phyloP scores from a whole-genome alignment of 2,888 invertebrate genomes.

The Zygogramma bicolorata region DNA sequence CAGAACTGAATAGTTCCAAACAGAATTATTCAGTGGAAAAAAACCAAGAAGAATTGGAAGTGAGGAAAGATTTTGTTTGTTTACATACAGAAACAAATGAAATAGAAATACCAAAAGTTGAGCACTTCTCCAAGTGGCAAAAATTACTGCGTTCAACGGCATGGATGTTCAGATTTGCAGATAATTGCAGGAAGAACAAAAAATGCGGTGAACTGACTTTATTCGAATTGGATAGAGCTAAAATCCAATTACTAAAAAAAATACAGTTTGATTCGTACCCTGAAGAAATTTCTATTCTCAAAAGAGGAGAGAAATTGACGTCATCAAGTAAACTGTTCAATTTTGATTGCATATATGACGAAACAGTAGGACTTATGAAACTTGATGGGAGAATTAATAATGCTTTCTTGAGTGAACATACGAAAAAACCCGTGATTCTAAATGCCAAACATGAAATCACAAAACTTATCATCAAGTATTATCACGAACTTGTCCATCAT shows the following conservation, averaged over 20 bases:
- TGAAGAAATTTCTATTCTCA: background rate
- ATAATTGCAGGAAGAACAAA: background rate
- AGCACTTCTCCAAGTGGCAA: background rate
- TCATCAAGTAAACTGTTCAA: background rate
- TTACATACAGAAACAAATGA: background rate
- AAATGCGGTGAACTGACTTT: background rate
- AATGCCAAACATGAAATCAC: slow-evolving; percentile 22
- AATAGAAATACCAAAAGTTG: no score
- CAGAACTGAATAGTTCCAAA: background rate
- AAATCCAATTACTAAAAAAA: background rate
- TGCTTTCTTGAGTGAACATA: background rate
- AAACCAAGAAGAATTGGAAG: background rate
- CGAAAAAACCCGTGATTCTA: slow-evolving; percentile 4
- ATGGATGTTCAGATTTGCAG: background rate
- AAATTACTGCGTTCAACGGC: background rate
- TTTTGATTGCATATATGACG: background rate
- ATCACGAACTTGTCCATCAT: slow-evolving; percentile 31
- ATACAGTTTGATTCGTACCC: background rate
- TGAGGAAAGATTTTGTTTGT: background rate
- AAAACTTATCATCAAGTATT: slow-evolving; percentile 22
- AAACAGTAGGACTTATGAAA: no score
- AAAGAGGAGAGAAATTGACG: background rate
- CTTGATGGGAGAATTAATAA: slow-evolving; percentile 12
- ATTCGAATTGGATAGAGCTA: background rate
- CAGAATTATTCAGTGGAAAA: background rate